Evolutionary conservation across 35 echinoderm and acorn worm genomes (phyloP), one percentile per base, ranked within the genome.

Genomic region (Amphiura filiformis): DNA sequence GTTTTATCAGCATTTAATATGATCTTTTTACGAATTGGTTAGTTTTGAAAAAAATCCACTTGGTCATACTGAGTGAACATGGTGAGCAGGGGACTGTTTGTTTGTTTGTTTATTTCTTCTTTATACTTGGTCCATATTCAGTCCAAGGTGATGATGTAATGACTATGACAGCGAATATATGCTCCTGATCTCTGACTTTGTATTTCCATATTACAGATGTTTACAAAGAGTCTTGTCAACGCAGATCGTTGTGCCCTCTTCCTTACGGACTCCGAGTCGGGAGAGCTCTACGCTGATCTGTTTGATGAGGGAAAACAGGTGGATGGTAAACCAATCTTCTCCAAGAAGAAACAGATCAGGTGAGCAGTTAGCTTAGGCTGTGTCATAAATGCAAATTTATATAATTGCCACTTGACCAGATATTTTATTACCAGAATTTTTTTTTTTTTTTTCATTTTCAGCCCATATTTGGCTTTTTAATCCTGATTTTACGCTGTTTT

Each of bases 161-260:
- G n/a, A n/a, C n/a, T n/a, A n/a, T n/a, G n/a, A n/a, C n/a, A n/a
- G n/a, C n/a, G n/a, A n/a, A n/a, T n/a, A n/a, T n/a, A n/a, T n/a
- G n/a, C n/a, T n/a, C n/a, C n/a, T n/a, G n/a, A n/a, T n/a, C n/a
- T n/a, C n/a, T n/a, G n/a, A n/a, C n/a, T n/a, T n/a, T n/a, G n/a
- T n/a, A n/a, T n/a, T n/a, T n/a, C n/a, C 36, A 56, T 77, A 85
- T 4, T 4, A 52, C 65, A 99, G 96, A 99, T 87, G 85, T 99
- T 99, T 93, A 87, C 96, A 30, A 99, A 99, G 86, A 91, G 87
- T 49, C 84, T 99, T 0, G 96, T 99, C 31, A 90, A 78, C 42
- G 96, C 96, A 39, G 96, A 99, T 42, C 81, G 96, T 23, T 99
- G 96, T 81, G 93, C 96, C 31, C 47, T 99, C 33, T 99, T 99